A percentile compares a stretch with the other conserved stretches of the same genome.
Conservation (phyloP, 2,113 vertebrate species). For the Pomatorhinus ruficollis region DNA sequence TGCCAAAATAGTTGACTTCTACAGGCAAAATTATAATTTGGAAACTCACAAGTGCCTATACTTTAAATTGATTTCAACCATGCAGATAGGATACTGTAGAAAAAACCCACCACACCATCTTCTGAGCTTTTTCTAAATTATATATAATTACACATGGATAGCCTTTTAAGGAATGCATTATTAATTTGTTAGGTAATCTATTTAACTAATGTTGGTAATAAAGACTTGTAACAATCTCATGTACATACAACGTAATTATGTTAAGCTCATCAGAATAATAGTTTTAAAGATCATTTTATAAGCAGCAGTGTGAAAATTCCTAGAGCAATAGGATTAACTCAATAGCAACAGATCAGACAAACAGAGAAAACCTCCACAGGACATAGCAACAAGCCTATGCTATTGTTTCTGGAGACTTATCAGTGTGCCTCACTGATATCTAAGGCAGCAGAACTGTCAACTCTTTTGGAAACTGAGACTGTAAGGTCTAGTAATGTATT, state of each 20-base stretch:
- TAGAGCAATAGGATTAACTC: not conserved
- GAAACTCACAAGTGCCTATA: not conserved
- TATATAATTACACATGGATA: not conserved
- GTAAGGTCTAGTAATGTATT: not conserved
- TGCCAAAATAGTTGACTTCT: conserved; percentile 7
- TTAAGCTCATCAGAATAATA: conserved; percentile 30
- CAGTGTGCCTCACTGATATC: not conserved
- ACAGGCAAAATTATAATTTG: not conserved
- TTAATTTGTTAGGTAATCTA: conserved; percentile 8
- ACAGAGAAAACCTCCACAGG: not conserved
- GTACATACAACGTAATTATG: not conserved
- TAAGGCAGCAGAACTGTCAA: not conserved
- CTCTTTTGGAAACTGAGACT: not conserved
- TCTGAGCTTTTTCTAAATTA: not conserved
- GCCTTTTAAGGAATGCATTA: conserved; percentile 21
- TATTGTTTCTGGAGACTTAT: not conserved
- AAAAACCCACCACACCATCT: not conserved
- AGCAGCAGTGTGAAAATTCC: conserved; percentile 20
- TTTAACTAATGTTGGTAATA: conserved; percentile 56
- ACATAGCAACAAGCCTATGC: not conserved
- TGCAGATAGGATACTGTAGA: not conserved
- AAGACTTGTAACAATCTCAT: conserved; percentile 5
- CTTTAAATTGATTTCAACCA: not conserved
- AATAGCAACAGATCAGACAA: not conserved
- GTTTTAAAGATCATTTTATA: conserved; percentile 12